Percentiles rank a stretch among this genome's conserved stretches.
Evolutionary conservation across 2,797 vertebrate species (phyloP).

Genomic region (Bradypus variegatus): DNA sequence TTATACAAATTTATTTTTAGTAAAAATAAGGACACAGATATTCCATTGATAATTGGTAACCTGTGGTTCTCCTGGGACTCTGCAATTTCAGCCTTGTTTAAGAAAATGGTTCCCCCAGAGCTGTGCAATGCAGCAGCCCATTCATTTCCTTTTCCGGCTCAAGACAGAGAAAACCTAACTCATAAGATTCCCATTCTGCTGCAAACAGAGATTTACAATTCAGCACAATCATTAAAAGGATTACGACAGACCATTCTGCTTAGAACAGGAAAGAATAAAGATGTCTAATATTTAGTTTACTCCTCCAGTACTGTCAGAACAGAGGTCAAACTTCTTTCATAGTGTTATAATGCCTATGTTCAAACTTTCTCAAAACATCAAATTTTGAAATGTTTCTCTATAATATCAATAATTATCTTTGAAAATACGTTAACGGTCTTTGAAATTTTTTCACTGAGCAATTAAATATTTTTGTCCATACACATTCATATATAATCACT

Average conservation of each 20-base stretch:
- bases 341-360: background rate
- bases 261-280: constrained; percentile 6
- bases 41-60: background rate
- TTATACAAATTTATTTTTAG: background rate
- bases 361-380: background rate
- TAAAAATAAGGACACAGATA: background rate
- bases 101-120: background rate
- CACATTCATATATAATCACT: background rate
- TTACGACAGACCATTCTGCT: background rate
- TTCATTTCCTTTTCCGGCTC: background rate
- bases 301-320: constrained; percentile 61
- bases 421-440: background rate
- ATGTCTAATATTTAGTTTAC: constrained; percentile 53
- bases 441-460: background rate
- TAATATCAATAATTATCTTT: background rate
- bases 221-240: constrained; percentile 9
- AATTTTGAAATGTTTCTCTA: constrained; percentile 35
- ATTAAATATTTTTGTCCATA: background rate
- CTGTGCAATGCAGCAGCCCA: accelerated
- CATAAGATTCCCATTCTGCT: background rate
- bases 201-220: background rate
- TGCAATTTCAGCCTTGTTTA: background rate
- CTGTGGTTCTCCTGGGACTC: background rate
- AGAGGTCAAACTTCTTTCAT: constrained; percentile 3
- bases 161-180: background rate